Percentiles rank a stretch among this genome's conserved stretches.
Conservation (phyloP, 1,140 invertebrate species). For the Cepaea nemoralis region DNA sequence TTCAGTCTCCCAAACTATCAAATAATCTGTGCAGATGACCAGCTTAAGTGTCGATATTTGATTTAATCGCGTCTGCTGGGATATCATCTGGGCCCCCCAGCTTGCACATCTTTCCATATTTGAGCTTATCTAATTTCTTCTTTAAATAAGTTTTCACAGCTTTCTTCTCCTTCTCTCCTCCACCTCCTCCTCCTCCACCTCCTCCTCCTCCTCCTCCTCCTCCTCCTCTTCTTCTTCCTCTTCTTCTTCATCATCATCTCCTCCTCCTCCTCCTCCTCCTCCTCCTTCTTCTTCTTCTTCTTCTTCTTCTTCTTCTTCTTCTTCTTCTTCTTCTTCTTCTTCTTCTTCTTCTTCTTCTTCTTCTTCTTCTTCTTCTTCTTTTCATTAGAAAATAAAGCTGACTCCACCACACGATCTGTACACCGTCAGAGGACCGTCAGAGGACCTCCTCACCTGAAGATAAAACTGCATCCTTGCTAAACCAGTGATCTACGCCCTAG, state of each 20-base stretch:
- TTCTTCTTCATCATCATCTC: not conserved
- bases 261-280: not conserved
- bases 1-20: too few species aligned
- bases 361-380: not conserved
- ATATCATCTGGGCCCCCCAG: too few species aligned
- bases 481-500: too few species aligned
- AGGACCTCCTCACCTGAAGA: too few species aligned
- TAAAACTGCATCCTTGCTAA: too few species aligned
- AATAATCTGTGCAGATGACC: too few species aligned
- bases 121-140: conserved; percentile 1
- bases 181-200: not conserved
- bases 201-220: not conserved
- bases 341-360: conserved; percentile 15
- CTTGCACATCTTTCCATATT: not conserved
- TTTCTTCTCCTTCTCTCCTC: conserved; percentile 11
- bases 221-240: not conserved
- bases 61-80: too few species aligned
- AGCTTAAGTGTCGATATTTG: too few species aligned
- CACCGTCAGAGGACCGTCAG: too few species aligned
- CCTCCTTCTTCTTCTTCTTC: not conserved
- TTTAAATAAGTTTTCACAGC: not conserved
- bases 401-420: not conserved
- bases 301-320: conserved; percentile 10
- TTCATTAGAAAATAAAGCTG: not conserved
- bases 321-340: conserved; percentile 8